Conservation (phyloP, 2,113 vertebrate genomes). For the Larimichthys polyactis region DNA sequence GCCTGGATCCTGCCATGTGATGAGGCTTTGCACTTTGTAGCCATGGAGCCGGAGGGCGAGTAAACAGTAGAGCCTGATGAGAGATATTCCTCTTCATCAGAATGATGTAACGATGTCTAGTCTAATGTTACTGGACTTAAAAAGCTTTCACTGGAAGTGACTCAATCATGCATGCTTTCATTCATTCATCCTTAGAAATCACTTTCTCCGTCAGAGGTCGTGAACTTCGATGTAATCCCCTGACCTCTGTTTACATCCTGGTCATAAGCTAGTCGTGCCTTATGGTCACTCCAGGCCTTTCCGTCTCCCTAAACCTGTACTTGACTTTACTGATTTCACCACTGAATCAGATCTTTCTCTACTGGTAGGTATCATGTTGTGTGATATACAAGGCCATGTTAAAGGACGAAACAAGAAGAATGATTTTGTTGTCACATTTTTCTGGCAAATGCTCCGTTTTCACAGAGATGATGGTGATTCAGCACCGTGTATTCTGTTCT, state of each 20-base stretch:
- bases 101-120: not conserved
- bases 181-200: slow-evolving; percentile 27
- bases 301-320: slow-evolving; percentile 24
- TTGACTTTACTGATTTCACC: slow-evolving; percentile 4
- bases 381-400: slow-evolving; percentile 4
- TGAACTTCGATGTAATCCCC: slow-evolving; percentile 24
- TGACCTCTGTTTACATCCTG: slow-evolving; percentile 2
- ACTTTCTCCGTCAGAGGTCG: slow-evolving; percentile 24
- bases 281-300: not conserved
- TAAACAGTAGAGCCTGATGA: slow-evolving; percentile 7
- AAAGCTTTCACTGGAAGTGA: slow-evolving; percentile 15
- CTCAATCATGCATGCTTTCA: not conserved
- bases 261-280: slow-evolving; percentile 1
- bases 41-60: slow-evolving; percentile 19
- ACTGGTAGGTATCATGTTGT: slow-evolving; percentile 1
- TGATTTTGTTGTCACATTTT: not conserved
- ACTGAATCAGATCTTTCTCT: not conserved
- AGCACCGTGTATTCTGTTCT: slow-evolving; percentile 49
- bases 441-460: slow-evolving; percentile 48
- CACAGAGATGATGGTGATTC: slow-evolving; percentile 52
- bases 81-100: slow-evolving; percentile 4
- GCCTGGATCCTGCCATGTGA: slow-evolving; percentile 11
- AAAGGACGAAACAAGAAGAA: slow-evolving; percentile 24
- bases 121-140: not conserved
- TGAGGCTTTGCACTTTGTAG: slow-evolving; percentile 18